These are phyloP conservation scores for Spodoptera litura DNA, from an alignment of 1,140 invertebrate species.

Conservation along the genomic window DNA sequence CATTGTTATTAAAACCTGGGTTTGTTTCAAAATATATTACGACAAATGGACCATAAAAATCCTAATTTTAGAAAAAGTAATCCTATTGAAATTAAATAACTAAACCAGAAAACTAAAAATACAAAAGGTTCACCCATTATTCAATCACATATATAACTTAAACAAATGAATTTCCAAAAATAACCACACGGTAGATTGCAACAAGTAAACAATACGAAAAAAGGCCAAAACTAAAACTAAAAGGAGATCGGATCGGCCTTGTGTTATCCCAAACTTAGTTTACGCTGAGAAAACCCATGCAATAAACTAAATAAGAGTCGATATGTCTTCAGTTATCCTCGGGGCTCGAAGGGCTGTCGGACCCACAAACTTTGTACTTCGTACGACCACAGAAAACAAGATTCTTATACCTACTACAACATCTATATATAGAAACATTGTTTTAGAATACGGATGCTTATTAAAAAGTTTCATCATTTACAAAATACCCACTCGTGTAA, in stretches of 20 bases:
- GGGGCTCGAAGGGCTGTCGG: constrained; percentile 11
- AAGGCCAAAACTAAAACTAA: constrained; percentile 2
- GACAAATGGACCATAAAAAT: no score
- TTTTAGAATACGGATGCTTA: not conserved
- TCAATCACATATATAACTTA: no score
- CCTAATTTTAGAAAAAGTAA: no score
- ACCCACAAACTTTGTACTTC: constrained; percentile 31
- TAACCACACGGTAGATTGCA: not conserved
- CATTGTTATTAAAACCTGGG: no score
- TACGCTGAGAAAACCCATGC: constrained; percentile 37
- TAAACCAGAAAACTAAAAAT: not conserved
- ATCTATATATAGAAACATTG: not conserved
- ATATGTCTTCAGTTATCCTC: constrained; percentile 42
- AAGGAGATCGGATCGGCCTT: constrained; percentile 16
- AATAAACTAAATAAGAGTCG: constrained; percentile 43
- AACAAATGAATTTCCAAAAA: not conserved
- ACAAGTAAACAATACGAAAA: not conserved
- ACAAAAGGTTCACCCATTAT: not conserved
- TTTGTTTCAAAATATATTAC: no score
- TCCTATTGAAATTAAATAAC: no score
- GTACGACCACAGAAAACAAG: constrained; percentile 29
- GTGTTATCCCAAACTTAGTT: constrained; percentile 34
- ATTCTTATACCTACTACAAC: not conserved
- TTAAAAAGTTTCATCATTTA: not conserved
- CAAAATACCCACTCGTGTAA: no score